Base-by-base conservation (phyloP, 2,797 vertebrate genomes). In the Sparidentex hasta region DNA sequence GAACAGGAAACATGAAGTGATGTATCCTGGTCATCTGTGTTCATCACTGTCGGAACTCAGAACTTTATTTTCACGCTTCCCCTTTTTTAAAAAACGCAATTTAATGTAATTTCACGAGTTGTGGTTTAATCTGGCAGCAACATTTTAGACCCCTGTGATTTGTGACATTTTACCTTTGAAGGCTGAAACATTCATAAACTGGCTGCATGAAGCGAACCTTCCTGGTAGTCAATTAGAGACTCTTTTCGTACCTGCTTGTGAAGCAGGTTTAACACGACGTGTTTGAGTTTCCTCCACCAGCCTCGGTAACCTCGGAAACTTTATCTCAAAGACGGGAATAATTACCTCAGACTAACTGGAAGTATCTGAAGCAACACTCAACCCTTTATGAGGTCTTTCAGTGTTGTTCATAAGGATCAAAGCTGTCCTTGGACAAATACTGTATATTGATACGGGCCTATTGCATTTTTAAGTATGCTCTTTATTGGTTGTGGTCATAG, bases 351-450 rank as follows among this genome's bases (percentile, higher is more conserved):
- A 54, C 61, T 66, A 29, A 51, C 23, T 46, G 59, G 54, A 76
- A 78, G 65, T 52, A 38, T 59, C 4, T 59, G 17, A n/a, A 67
- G 48, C 29, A 63, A 56, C 17, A 46, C 20, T 21, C 27, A 46
- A 20, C 18, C 21, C 64, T 70, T 70, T 25, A 69, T 14, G 33
- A 71, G 43, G 20, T 70, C 61, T 74, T 64, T 75, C 23, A 75
- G 0, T 47, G 18, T 74, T 74, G 65, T 64, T 70, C 58, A 56
- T 27, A 47, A 1, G 5, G n/a, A 77, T 72, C 17, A 27, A 59
- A 65, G 23, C 29, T 63, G 44, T 72, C 64, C 82, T 71, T 82
- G 48, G 18, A 61, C 46, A 62, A 71, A 69, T 54, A 67, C 27
- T 82, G 21, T 65, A 16, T 17, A 78, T 57, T 57, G 68, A 67